Evolutionary conservation across 2,888 invertebrate species (phyloP).

Genomic region (Stenolophus ochropezus): DNA sequence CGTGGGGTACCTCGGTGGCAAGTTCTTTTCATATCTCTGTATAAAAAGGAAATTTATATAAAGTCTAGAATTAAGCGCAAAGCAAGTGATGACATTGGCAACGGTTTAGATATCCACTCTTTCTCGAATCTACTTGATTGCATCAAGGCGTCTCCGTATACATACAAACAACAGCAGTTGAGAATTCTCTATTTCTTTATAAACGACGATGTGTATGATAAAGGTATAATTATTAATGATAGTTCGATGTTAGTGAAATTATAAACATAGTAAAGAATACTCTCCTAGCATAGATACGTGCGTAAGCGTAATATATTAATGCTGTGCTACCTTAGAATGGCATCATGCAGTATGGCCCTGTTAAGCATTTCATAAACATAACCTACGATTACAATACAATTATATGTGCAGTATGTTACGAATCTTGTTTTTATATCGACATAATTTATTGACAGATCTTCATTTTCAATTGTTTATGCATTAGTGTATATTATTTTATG

Average conservation of each 20-base stretch:
- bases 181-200: constrained; percentile 46
- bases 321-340: constrained; percentile 71
- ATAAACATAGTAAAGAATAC: constrained; percentile 56
- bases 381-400: constrained; percentile 61
- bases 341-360: constrained; percentile 67
- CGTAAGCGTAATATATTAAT: constrained; percentile 71
- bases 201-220: constrained; percentile 58
- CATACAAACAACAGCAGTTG: constrained; percentile 14
- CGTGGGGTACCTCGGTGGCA: constrained; percentile 83
- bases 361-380: constrained; percentile 67
- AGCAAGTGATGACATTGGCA: constrained; percentile 57
- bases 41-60: constrained; percentile 68
- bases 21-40: constrained; percentile 74
- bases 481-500: constrained; percentile 73
- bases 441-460: constrained; percentile 62
- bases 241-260: constrained; percentile 73
- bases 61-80: constrained; percentile 63
- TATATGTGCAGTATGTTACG: constrained; percentile 69
- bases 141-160: constrained; percentile 9
- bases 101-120: constrained; percentile 64
- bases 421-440: constrained; percentile 65
- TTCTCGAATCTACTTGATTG: background rate
- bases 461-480: constrained; percentile 67
- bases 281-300: constrained; percentile 71
- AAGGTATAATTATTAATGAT: constrained; percentile 68